Evolutionary conservation across 2,797 vertebrate species (phyloP).

Genomic region (Sebastes oblongus): DNA sequence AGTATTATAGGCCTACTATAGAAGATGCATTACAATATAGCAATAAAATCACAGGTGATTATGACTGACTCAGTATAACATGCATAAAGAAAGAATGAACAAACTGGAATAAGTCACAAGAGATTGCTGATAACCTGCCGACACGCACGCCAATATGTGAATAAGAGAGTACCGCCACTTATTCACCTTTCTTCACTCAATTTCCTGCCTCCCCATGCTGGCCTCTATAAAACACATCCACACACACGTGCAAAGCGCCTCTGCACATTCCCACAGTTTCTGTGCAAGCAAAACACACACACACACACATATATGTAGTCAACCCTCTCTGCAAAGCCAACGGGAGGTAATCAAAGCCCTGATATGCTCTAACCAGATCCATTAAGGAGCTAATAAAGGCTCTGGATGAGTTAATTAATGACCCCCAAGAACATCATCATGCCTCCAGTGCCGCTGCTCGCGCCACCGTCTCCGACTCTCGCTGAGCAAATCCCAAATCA

Average conservation of each 20-base stretch:
- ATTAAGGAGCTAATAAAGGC: slow-evolving; percentile 81
- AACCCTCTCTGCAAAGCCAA: slow-evolving; percentile 57
- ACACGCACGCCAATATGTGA: too few relatives aligned
- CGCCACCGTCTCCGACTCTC: slow-evolving; percentile 28
- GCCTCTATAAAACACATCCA: slow-evolving; percentile 2
- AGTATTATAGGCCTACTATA: too few relatives aligned
- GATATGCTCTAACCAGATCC: slow-evolving; percentile 80
- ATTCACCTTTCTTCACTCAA: not conserved
- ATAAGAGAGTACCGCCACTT: too few relatives aligned
- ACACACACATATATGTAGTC: slow-evolving; percentile 23
- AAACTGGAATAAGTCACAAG: too few relatives aligned
- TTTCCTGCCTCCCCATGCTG: not conserved
- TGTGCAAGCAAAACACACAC: not conserved
- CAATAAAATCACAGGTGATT: too few relatives aligned
- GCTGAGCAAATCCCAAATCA: slow-evolving; percentile 45
- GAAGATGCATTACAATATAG: too few relatives aligned
- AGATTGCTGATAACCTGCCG: too few relatives aligned
- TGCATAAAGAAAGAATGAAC: too few relatives aligned
- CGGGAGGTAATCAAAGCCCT: slow-evolving; percentile 75
- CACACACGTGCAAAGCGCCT: not conserved
- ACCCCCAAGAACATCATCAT: slow-evolving; percentile 76
- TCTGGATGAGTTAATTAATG: slow-evolving; percentile 80
- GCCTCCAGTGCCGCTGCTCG: slow-evolving; percentile 55
- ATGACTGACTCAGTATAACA: too few relatives aligned
- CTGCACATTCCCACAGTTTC: not conserved